Percentiles rank a stretch among this genome's conserved stretches.
phyloP scores from a whole-genome alignment of 2,797 vertebrate genomes.

The Syngnathus rostellatus region DNA sequence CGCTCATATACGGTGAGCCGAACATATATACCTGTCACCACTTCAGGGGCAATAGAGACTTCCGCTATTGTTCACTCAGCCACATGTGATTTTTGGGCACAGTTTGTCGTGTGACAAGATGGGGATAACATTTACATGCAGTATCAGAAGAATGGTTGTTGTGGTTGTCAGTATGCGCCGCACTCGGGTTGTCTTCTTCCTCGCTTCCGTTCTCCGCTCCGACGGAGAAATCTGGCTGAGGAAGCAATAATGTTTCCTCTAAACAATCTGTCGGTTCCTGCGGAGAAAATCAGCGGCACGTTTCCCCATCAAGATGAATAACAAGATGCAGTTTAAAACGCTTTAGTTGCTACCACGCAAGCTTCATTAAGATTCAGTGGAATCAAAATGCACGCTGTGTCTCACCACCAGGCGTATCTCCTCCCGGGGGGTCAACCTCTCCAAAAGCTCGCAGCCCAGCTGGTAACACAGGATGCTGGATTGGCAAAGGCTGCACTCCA shows the following conservation, averaged over 20 bases:
- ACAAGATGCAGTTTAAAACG: constrained; percentile 5
- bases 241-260: constrained; percentile 87
- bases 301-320: not conserved
- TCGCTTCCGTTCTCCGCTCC: constrained; percentile 76
- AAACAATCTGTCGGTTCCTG: constrained; percentile 93
- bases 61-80: constrained; percentile 4
- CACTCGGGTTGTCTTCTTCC: constrained; percentile 66
- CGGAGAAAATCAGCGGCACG: constrained; percentile 12
- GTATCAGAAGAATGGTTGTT: constrained; percentile 72
- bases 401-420: constrained; percentile 94
- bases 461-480: constrained; percentile 98
- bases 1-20: no score
- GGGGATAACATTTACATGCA: constrained; percentile 64
- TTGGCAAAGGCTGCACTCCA: constrained; percentile 92
- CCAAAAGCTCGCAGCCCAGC: constrained; percentile 91
- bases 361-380: constrained; percentile 23
- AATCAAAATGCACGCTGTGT: constrained; percentile 13
- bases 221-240: constrained; percentile 76
- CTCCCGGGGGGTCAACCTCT: constrained; percentile 88
- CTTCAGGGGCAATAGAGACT: not conserved
- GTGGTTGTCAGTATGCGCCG: constrained; percentile 74
- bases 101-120: not conserved
- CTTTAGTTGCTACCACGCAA: constrained; percentile 2
- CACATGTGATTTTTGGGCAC: not conserved
- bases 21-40: not conserved